These are phyloP conservation scores for Mesoclemmys tuberculata DNA, from an alignment of 2,113 vertebrate species.

Conservation along the genomic window DNA sequence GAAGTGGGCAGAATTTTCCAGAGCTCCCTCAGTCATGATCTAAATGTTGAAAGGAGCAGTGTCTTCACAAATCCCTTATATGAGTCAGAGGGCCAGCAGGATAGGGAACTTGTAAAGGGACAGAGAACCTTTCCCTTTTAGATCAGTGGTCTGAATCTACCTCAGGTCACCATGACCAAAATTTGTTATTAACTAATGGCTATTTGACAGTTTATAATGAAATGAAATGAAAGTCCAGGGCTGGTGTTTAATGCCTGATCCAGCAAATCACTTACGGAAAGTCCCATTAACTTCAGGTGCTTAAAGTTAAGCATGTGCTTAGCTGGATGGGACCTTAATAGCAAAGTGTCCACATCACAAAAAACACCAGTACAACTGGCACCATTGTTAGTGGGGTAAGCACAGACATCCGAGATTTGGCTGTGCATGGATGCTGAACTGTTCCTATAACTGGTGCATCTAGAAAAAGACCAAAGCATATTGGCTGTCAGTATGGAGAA, in stretches of 20 bases:
- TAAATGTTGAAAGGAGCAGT: not conserved
- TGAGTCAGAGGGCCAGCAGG: not conserved
- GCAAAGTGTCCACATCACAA: not conserved
- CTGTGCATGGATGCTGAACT: accelerated
- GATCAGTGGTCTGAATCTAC: not conserved
- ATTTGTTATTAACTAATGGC: not conserved
- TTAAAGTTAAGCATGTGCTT: not conserved
- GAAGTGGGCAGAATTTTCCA: not conserved
- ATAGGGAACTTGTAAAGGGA: not conserved
- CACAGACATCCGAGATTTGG: not conserved
- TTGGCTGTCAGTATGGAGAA: not conserved
- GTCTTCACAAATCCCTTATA: not conserved
- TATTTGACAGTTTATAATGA: not conserved
- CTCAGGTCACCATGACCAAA: not conserved
- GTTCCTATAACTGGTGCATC: not conserved
- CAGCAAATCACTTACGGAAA: not conserved
- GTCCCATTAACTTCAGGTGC: not conserved
- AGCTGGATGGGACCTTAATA: not conserved
- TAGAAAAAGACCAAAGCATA: not conserved
- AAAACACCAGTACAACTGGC: not conserved
- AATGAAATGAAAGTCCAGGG: not conserved
- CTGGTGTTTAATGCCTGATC: not conserved
- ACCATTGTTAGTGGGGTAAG: not conserved
- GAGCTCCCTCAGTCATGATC: not conserved
- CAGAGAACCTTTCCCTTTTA: not conserved